phyloP scores from a whole-genome alignment of 2,113 vertebrate species.

The Zosterops pallidus region DNA sequence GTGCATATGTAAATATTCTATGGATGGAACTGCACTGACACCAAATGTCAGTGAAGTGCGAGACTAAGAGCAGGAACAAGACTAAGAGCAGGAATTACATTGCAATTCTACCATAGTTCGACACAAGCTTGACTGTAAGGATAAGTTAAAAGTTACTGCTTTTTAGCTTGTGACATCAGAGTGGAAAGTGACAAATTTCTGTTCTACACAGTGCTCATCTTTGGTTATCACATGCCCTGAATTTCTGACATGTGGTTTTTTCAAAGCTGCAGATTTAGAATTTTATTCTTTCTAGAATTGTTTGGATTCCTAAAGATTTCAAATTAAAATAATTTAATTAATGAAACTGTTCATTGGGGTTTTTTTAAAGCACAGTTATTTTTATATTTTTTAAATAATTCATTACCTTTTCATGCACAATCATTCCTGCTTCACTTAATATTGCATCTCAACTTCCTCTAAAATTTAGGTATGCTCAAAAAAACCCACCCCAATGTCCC shows the following conservation, averaged over 20 bases:
- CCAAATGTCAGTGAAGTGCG: neutral
- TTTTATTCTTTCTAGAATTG: neutral
- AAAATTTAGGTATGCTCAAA: neutral
- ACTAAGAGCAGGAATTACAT: neutral
- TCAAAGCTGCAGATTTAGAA: neutral
- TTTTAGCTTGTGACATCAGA: neutral
- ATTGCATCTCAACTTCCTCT: neutral
- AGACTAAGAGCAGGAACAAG: neutral
- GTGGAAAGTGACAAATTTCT: neutral
- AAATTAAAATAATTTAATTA: neutral
- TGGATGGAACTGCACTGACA: neutral
- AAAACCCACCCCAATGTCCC: neutral
- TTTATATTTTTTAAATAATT: neutral
- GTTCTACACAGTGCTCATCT: neutral
- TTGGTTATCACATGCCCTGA: neutral
- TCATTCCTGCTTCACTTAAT: neutral
- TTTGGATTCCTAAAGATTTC: neutral
- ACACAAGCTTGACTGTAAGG: neutral
- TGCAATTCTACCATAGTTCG: rapidly evolving
- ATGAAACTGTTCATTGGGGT: neutral
- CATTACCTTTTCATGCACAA: neutral
- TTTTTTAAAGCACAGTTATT: neutral
- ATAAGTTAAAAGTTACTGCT: neutral
- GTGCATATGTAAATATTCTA: neutral
- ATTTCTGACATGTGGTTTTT: neutral